Base-by-base conservation (phyloP, 2,888 invertebrate species). In the Euspilapteryx auroguttella region DNA sequence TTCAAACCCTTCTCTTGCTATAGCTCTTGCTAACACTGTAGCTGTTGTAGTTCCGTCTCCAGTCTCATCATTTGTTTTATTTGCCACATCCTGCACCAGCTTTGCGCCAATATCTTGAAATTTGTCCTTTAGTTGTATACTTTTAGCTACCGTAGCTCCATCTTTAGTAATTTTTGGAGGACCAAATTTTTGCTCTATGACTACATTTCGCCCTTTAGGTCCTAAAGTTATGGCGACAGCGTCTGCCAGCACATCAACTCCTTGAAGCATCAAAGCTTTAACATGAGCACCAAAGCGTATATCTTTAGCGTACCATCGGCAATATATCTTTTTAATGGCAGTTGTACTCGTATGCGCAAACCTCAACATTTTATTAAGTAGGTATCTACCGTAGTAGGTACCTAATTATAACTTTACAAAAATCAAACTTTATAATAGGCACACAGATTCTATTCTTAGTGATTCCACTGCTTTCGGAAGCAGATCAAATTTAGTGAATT, bases 121-220 rank as follows among this genome's bases (percentile, higher is more conserved):
- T 71, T 94, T 98, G 64, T 98, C 95, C 66, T 93, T 92, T 17
- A 99, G 77, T 57, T 98, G 98, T 40, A 99, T 88, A 21, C 93
- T 89, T 75, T 98, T 99, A 11, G 99, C 99, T 8, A 99, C 99
- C 0, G 98, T 99, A 0, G 99, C 98, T 36, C 99, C 99, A 63
- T 99, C 99, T 75, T 99, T 99, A n/a, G 99, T 99, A 47, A 99
- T 99, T 79, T 99, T 99, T 5, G 99, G 99, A 31, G 94, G 91
- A 9, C 98, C 98, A 91, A 94, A 95, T 14, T 90, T 87, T 65
- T 99, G 98, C 68, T 99, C 98, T 42, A 99, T 80, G 44, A 99
- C 97, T 4, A 99, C 98, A 62, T 97, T 99, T 32, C 99, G 86
- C 9, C 99, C 99, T 49, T 98, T 99, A 27, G 99, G 99, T 10